Evolutionary conservation across 92 coral and sea anemone genomes (phyloP), one percentile per base, ranked within the genome.

Genomic region (Umimayanthus chanpuru): DNA sequence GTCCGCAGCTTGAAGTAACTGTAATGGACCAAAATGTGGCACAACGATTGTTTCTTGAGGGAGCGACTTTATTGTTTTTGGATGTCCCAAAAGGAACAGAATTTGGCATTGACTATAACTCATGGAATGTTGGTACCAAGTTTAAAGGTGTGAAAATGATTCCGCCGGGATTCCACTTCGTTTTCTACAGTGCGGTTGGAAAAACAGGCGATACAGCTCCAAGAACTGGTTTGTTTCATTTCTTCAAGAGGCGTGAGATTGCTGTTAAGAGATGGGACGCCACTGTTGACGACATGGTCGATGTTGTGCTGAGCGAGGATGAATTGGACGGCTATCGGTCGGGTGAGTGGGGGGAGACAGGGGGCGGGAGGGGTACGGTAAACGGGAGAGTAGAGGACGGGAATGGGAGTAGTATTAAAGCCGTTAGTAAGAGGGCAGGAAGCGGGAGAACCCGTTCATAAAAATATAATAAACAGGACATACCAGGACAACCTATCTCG

Each of bases 61-160:
- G 99, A 7, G 99, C 94, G 0, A 38, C 89, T 55, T 74, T 96
- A 77, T 68, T 96, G 18, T 92, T 89, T 79, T 82, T 94, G 18
- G 96, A 94, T 61, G 99, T 96, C 40, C 99, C 99, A 20, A 85
- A 87, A 81, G 94, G 96, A 73, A 96, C 96, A 0, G 98, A 96
- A 79, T 94, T 96, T 73, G 99, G 99, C 38, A 95, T 96, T 41
- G 99, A 96, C 82, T 94, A 92, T 73, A 93, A 95, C 68, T 95
- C 99, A 6, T 96, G 99, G 96, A 91, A 92, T 39, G 90, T 89
- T 76, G 99, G 99, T 32, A 85, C 97, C 30, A 93, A 93, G 66
- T 96, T 95, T 91, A 96, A 92, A 85, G 99, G 99, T 8, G 94
- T 96, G 2, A 96, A 96, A 90, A 96, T 96, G 99, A 93, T 96